phyloP scores from a whole-genome alignment of 2,888 invertebrate species.

The Spialia ferax region DNA sequence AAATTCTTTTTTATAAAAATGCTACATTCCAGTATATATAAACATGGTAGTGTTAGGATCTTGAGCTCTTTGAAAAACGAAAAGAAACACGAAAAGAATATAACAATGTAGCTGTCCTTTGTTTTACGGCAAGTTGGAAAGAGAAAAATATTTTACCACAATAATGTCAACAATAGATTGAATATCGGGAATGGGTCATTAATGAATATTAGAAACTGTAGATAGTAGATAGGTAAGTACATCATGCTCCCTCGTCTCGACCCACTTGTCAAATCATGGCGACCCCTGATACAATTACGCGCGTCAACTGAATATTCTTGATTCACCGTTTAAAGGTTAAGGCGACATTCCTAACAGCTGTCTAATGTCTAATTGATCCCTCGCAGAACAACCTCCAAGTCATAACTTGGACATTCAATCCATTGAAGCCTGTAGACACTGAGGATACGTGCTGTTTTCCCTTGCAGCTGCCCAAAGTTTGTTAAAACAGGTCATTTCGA shows the following conservation, averaged over 20 bases:
- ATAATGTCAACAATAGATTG: no score
- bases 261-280: conserved; percentile 1
- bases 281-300: conserved; percentile 22
- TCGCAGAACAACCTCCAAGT: conserved; percentile 7
- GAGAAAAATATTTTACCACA: no score
- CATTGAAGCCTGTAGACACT: neutral
- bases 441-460: conserved; percentile 3
- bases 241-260: neutral
- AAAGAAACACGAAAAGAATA: no score
- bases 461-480: neutral
- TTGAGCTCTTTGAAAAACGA: no score
- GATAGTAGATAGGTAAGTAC: no score
- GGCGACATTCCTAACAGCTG: conserved; percentile 31
- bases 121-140: no score
- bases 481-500: conserved; percentile 26
- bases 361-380: conserved; percentile 33
- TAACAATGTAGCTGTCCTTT: no score
- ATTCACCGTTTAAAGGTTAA: conserved; percentile 37
- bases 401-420: neutral
- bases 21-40: no score
- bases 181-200: no score
- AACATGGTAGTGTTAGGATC: no score
- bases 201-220: neutral
- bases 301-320: conserved; percentile 24
- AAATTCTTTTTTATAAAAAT: no score